Evolutionary conservation across 2,888 invertebrate genomes (phyloP).

Genomic region (Cecidostiba fungosa): DNA sequence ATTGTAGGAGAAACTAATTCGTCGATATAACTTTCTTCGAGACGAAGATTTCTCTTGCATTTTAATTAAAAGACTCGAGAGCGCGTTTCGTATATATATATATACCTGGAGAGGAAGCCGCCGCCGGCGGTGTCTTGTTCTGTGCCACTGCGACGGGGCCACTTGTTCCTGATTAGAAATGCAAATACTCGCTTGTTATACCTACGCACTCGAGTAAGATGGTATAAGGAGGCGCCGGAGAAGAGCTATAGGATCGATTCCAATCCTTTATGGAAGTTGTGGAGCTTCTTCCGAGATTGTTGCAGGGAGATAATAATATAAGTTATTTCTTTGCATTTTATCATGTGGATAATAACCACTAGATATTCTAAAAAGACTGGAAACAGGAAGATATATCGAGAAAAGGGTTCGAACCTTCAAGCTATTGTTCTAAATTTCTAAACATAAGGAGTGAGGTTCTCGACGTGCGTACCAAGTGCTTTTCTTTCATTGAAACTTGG

Average conservation of each 20-base stretch:
- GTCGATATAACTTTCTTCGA: constrained; percentile 51
- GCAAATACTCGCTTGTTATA: constrained; percentile 35
- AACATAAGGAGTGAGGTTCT: constrained; percentile 18
- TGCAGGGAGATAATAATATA: background rate
- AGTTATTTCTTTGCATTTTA: background rate
- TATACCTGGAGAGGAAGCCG: constrained; percentile 42
- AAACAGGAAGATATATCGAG: background rate
- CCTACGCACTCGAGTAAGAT: background rate
- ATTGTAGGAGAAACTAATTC: constrained; percentile 19
- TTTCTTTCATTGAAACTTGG: background rate
- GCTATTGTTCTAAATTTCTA: constrained; percentile 47
- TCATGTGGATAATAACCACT: background rate
- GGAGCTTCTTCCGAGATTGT: constrained; percentile 26
- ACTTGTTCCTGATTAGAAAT: constrained; percentile 53
- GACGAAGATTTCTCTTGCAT: constrained; percentile 48
- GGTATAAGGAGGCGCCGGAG: background rate
- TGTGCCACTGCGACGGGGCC: constrained; percentile 11
- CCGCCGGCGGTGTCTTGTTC: constrained; percentile 2
- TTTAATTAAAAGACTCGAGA: constrained; percentile 55
- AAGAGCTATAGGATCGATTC: constrained; percentile 38
- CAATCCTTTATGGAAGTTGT: constrained; percentile 40
- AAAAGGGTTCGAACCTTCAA: too few relatives aligned
- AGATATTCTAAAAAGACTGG: too few relatives aligned
- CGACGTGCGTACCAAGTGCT: constrained; percentile 24
- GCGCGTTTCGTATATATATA: background rate